Base-by-base conservation (phyloP, 2,888 invertebrate species). In the Sericinus montela region DNA sequence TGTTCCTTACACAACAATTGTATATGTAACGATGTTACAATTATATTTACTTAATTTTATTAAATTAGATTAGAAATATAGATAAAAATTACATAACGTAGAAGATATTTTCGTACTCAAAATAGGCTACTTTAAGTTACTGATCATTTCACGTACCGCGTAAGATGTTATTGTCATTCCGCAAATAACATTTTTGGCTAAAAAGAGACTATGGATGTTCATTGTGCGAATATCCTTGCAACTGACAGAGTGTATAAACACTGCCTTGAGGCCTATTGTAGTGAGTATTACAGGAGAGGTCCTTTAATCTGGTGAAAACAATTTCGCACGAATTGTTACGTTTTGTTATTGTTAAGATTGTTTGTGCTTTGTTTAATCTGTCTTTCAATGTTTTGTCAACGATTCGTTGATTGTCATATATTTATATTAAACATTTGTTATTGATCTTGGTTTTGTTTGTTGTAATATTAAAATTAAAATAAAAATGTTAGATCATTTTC, bases 171-270 rank as follows among this genome's bases (percentile, higher is more conserved):
- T 79, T 80, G 72, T 80, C 64, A 56, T 56, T 65, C 58, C 57
- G 67, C 66, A 78, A 82, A 82, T 75, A 32, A 76, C 68, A 71
- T 80, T 79, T 82, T 78, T 75, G 75, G 69, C 66, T 70, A 63
- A 69, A 72, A 71, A 65, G 71, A 72, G 63, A 66, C 63, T 48
- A 42, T 52, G 58, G 60, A 62, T 61, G 58, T 59, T 71, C 73
- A 79, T 84, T 81, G 79, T 83, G 66, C 57, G 59, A 60, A 65
- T 62, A 67, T 65, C 64, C 66, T 67, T 83, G 82, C 68, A 68
- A 69, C 65, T 82, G 83, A 82, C 82, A 80, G 78, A 67, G 70
- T 79, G 61, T 70, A 77, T 72, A 80, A 78, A 79, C 75, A 76
- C 60, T 55, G 68, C 65, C 65, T 57, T 54, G 59, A 53, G 61